Evolutionary conservation across 2,797 vertebrate species (phyloP).

Genomic region (Myotis daubentonii): DNA sequence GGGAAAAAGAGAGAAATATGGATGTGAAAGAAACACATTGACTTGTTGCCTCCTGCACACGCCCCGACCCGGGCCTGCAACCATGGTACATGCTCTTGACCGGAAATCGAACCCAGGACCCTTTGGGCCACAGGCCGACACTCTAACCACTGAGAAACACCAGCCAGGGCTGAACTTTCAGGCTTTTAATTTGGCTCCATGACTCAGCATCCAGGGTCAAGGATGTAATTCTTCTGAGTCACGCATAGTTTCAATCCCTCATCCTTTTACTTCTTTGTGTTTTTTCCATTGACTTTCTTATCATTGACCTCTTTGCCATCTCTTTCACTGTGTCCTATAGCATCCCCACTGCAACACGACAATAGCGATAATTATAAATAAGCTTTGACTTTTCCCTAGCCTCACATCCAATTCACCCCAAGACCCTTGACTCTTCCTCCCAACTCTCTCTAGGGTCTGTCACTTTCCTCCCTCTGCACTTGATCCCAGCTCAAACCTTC

Average conservation of each 20-base stretch:
- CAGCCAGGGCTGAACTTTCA: neutral
- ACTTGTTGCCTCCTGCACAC: too few species aligned
- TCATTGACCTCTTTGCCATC: neutral
- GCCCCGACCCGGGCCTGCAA: too few species aligned
- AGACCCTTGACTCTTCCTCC: neutral
- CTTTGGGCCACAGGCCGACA: too few species aligned
- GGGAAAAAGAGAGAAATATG: too few species aligned
- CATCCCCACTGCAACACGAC: neutral
- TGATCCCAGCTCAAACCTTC: neutral
- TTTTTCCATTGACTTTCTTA: neutral
- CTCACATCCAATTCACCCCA: neutral
- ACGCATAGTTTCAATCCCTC: neutral
- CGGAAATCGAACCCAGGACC: too few species aligned
- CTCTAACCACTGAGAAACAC: too few species aligned
- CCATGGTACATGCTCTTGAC: too few species aligned
- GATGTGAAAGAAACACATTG: too few species aligned
- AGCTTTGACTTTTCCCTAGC: neutral
- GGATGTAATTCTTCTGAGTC: neutral
- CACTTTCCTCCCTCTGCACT: neutral
- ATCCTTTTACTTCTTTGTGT: neutral
- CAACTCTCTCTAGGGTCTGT: neutral
- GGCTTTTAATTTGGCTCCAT: slow-evolving; percentile 2
- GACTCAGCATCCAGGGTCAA: neutral
- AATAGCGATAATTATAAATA: neutral
- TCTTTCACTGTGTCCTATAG: neutral